Evolutionary conservation across 2,113 vertebrate genomes (phyloP).

Genomic region (Illadopsis cleaveri): DNA sequence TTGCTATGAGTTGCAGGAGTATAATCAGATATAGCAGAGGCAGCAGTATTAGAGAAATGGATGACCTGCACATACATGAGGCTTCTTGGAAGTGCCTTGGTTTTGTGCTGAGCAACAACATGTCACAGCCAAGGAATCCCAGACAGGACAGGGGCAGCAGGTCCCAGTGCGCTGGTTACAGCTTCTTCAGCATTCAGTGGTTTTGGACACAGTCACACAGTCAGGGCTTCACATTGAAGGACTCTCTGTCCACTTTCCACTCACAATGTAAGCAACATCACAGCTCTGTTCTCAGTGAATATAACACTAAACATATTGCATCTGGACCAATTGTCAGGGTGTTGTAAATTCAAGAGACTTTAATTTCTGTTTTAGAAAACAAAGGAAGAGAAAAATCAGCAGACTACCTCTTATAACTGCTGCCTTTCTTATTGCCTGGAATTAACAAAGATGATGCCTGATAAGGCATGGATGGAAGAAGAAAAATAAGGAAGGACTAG

Average conservation of each 20-base stretch:
- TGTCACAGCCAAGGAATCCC: background rate
- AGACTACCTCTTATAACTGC: background rate
- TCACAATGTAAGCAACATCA: background rate
- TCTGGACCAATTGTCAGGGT: background rate
- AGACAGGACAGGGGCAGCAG: background rate
- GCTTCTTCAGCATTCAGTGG: background rate
- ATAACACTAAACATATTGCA: background rate
- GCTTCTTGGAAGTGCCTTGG: background rate
- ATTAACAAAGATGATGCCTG: background rate
- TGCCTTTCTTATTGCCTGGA: background rate
- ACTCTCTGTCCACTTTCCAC: background rate
- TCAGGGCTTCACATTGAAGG: background rate
- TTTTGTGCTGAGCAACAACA: background rate
- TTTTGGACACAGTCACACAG: background rate
- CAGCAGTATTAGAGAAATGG: background rate
- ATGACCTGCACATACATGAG: background rate
- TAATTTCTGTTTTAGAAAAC: background rate
- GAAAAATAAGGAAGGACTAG: background rate
- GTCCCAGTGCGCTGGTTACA: rapidly evolving
- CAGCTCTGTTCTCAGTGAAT: background rate
- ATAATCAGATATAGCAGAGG: background rate
- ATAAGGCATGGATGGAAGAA: background rate
- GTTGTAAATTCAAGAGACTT: background rate
- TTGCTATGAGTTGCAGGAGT: background rate
- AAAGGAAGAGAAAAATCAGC: background rate